phyloP scores from a whole-genome alignment of 2,113 vertebrate genomes.

The Barbus barbus region DNA sequence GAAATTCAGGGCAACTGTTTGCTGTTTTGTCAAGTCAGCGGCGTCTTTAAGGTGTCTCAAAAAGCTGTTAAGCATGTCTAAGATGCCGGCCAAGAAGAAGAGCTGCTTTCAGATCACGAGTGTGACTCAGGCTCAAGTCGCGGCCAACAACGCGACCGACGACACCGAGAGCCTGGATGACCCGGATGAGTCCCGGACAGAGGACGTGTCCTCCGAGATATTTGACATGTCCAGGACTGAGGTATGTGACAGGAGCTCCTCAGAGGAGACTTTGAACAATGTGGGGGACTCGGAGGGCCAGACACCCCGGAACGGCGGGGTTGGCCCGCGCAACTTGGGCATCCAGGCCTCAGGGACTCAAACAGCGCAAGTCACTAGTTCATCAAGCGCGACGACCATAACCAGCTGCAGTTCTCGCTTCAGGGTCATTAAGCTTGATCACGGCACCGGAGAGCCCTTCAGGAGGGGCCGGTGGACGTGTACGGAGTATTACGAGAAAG shows the following conservation, averaged over 20 bases:
- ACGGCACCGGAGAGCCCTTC: slow-evolving; percentile 93
- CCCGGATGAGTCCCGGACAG: slow-evolving; percentile 92
- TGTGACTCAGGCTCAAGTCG: slow-evolving; percentile 97
- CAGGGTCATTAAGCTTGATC: slow-evolving; percentile 97
- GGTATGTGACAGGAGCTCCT: slow-evolving; percentile 86
- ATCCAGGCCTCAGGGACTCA: neutral
- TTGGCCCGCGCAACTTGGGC: slow-evolving; percentile 66
- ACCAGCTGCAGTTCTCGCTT: slow-evolving; percentile 90
- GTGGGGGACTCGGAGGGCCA: slow-evolving; percentile 82
- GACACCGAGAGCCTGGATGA: slow-evolving; percentile 97
- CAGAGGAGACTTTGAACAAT: slow-evolving; percentile 90
- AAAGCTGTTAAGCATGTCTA: slow-evolving; percentile 79
- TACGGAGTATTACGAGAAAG: slow-evolving; percentile 95
- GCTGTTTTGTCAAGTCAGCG: slow-evolving; percentile 44
- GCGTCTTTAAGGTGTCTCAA: slow-evolving; percentile 26
- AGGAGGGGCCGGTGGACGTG: slow-evolving; percentile 94
- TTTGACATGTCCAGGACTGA: slow-evolving; percentile 78
- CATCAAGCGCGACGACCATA: slow-evolving; percentile 59
- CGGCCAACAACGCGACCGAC: slow-evolving; percentile 85
- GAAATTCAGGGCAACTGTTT: slow-evolving; percentile 53
- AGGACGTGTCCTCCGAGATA: slow-evolving; percentile 91
- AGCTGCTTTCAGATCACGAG: slow-evolving; percentile 99
- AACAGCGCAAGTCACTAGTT: slow-evolving; percentile 58
- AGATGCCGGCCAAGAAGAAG: slow-evolving; percentile 99
- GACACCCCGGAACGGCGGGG: slow-evolving; percentile 69